These are phyloP conservation scores for Dunckerocampus dactyliophorus DNA, from an alignment of 2,113 vertebrate genomes.

Conservation along the genomic window DNA sequence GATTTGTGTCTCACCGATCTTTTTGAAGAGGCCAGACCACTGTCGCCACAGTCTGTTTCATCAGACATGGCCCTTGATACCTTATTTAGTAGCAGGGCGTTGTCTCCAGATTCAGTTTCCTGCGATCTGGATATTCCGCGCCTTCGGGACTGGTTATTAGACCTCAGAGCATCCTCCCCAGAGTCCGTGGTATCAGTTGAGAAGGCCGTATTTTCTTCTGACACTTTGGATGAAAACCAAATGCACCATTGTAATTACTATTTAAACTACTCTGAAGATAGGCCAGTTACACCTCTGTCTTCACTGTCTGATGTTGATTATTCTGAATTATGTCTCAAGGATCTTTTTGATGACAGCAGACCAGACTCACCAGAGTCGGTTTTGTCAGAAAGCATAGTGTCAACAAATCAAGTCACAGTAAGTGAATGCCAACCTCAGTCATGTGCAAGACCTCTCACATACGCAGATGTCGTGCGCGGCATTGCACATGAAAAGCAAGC, in stretches of 20 bases:
- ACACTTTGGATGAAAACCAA: background rate
- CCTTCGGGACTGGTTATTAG: background rate
- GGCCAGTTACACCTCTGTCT: background rate
- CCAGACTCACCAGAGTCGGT: constrained; percentile 22
- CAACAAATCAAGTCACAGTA: fast-evolving
- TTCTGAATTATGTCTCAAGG: constrained; percentile 2
- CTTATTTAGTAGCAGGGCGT: background rate
- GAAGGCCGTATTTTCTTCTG: constrained; percentile 5
- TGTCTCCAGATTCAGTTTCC: constrained; percentile 23
- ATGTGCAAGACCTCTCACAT: background rate
- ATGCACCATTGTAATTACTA: constrained; percentile 7
- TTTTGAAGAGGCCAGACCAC: constrained; percentile 2
- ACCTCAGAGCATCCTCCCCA: background rate
- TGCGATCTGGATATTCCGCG: constrained; percentile 7
- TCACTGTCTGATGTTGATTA: constrained; percentile 4
- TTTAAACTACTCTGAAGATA: background rate
- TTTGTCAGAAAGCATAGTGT: background rate
- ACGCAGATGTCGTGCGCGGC: constrained; percentile 12
- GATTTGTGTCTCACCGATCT: constrained; percentile 2
- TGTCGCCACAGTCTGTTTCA: constrained; percentile 4
- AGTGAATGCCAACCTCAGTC: background rate
- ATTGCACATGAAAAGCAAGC: background rate
- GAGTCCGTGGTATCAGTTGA: background rate
- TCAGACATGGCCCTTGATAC: background rate
- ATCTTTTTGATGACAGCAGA: background rate